Base-by-base conservation (phyloP, 2,888 invertebrate genomes). In the Cheilosia vernalis region DNA sequence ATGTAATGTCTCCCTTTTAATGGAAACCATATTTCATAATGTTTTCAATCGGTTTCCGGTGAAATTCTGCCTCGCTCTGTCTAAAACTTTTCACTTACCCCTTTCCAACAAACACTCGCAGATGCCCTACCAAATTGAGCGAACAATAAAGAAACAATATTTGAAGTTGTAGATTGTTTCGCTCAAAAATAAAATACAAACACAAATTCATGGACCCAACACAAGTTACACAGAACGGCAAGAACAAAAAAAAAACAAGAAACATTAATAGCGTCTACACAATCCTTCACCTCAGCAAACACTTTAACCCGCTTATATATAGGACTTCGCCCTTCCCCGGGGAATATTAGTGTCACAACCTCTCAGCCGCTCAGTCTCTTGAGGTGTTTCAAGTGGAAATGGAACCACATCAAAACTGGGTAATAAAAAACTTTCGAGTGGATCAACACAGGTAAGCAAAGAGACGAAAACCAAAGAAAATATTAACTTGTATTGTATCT, bases 401-500 rank as follows among this genome's bases (percentile, higher is more conserved):
- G 19, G 76, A 80, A 60, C 80, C 70, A 72, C 80, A 74, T 76
- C 74, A 70, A 76, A 80, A 76, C 42, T 30, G 61, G 64, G 55
- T 79, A 74, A 70, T 47, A 73, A 73, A 78, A 78, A 72, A 78
- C 63, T 58, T 63, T 79, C 27, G 49, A 69, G 58, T 84, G 64
- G 73, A 69, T 79, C 74, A 84, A 79, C 69, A 74, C 30, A 53
- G 49, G 21, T 13, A 47, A 58, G 76, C 58, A 81, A 69, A 69
- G 73, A 67, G 56, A 74, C 74, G 56, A 63, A 51, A 81, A 76
- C 81, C 44, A 77, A 81, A 63, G 85, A 72, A 85, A 81, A 84
- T 85, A 85, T 81, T 85, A 85, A 81, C 85, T 85, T 77, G 76
- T 85, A 72, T 81, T 77, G 72, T 58, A 67, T 61, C 76, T 77